A percentile compares a stretch with the other conserved stretches of the same genome.
These are phyloP conservation scores for Amphipyra tragopoginis DNA, from an alignment of 2,888 invertebrate species.

Conservation along the genomic window DNA sequence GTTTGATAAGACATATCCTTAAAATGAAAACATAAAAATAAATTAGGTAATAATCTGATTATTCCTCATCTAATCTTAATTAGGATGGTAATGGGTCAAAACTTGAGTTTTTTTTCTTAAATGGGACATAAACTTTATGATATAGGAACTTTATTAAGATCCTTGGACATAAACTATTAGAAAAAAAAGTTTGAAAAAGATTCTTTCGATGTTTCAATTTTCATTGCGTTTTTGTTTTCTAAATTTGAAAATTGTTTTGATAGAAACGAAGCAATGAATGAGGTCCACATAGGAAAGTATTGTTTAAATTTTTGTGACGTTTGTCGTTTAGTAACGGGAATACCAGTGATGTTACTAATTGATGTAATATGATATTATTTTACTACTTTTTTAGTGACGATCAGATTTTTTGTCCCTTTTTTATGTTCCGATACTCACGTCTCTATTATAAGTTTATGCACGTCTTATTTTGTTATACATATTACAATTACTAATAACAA, in stretches of 20 bases:
- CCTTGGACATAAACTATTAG: conserved; percentile 19
- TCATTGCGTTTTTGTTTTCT: conserved; percentile 11
- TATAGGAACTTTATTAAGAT: conserved; percentile 59
- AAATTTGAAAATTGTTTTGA: conserved; percentile 5
- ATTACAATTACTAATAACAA: too few species aligned
- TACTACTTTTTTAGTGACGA: conserved; percentile 13
- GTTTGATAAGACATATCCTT: conserved; percentile 32
- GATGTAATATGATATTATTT: conserved; percentile 29
- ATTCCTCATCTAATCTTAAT: conserved; percentile 57
- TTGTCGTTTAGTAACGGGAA: conserved; percentile 1
- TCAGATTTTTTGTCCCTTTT: conserved; percentile 6
- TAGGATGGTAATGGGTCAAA: conserved; percentile 47
- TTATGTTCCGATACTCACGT: neutral
- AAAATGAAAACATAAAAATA: conserved; percentile 49
- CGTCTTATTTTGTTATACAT: too few species aligned
- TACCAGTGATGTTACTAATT: conserved; percentile 39
- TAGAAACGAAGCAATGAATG: conserved; percentile 21
- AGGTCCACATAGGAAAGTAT: neutral
- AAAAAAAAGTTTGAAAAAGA: conserved; percentile 7
- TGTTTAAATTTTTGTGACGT: neutral
- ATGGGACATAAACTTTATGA: conserved; percentile 63
- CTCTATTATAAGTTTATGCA: too few species aligned
- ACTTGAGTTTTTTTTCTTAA: conserved; percentile 37
- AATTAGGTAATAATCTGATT: conserved; percentile 54
- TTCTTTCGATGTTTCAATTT: conserved; percentile 13